Conservation (phyloP, 2,888 invertebrate genomes). For the Amphipyra tragopoginis region DNA sequence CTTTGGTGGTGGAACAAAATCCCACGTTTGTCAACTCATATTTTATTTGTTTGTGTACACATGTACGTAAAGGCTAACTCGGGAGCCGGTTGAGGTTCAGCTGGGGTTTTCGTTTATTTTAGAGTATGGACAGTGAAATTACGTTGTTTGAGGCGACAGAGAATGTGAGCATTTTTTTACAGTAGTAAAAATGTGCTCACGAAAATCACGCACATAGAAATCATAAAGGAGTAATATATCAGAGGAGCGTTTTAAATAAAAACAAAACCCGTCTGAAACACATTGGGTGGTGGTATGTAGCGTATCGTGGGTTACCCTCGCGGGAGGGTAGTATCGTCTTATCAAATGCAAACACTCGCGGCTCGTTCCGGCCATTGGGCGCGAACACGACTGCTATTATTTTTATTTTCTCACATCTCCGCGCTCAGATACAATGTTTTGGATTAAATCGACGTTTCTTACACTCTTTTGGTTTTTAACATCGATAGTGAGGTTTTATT, state of each 20-base stretch:
- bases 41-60: constrained; percentile 53
- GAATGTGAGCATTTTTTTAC: constrained; percentile 6
- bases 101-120: constrained; percentile 30
- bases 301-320: constrained; percentile 65
- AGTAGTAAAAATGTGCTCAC: constrained; percentile 5
- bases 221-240: constrained; percentile 9
- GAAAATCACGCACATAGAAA: constrained; percentile 17
- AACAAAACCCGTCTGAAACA: constrained; percentile 49
- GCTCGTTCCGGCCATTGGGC: constrained; percentile 85
- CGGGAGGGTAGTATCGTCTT: constrained; percentile 69
- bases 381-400: constrained; percentile 77
- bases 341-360: constrained; percentile 88
- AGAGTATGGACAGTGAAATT: constrained; percentile 14
- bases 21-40: constrained; percentile 51
- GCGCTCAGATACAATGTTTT: constrained; percentile 65
- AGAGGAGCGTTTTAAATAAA: constrained; percentile 40
- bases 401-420: constrained; percentile 82
- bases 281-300: constrained; percentile 54
- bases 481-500: constrained; percentile 61
- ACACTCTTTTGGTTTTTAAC: constrained; percentile 66
- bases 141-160: constrained; percentile 15
- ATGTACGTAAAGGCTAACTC: constrained; percentile 14
- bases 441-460: constrained; percentile 72
- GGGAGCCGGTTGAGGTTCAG: constrained; percentile 6
- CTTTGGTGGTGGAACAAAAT: constrained; percentile 52